Evolutionary conservation across 2,797 vertebrate species (phyloP).

Genomic region (Gymnothorax javanicus): DNA sequence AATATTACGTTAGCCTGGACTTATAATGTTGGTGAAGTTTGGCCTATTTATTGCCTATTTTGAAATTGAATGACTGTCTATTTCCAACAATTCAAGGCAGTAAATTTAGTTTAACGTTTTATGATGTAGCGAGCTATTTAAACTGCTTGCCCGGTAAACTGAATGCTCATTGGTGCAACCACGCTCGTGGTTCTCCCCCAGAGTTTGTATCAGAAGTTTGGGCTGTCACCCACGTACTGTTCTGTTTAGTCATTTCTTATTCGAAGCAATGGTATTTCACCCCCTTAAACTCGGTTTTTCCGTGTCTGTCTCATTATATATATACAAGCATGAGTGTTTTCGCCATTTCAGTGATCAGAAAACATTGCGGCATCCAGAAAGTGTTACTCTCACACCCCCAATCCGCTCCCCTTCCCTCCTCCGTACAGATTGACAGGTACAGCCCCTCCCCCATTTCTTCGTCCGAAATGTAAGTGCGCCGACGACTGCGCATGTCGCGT

Average conservation of each 20-base stretch:
- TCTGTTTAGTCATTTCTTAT: not conserved
- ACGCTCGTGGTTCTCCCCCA: not conserved
- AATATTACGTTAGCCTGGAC: not conserved
- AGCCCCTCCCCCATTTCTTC: constrained; percentile 19
- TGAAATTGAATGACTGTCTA: not conserved
- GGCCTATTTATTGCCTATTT: not conserved
- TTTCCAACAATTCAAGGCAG: not conserved
- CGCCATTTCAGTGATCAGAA: constrained; percentile 1
- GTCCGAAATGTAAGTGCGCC: constrained; percentile 19
- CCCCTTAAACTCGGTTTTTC: not conserved
- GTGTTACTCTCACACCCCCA: constrained; percentile 8
- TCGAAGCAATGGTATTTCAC: not conserved
- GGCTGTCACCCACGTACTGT: not conserved
- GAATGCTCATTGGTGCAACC: not conserved
- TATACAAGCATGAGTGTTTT: not conserved
- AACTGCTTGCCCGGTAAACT: not conserved
- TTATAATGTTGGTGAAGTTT: not conserved
- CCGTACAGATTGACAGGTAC: constrained; percentile 22
- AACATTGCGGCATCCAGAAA: constrained; percentile 24
- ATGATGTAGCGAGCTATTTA: not conserved
- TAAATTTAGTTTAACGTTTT: not conserved
- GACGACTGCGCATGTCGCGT: constrained; percentile 18
- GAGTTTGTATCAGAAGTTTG: not conserved
- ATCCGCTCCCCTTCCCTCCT: not conserved
- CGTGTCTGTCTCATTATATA: not conserved